A percentile compares a stretch with the other conserved stretches of the same genome.
Evolutionary conservation across 2,113 vertebrate genomes (phyloP).

Genomic region (Apodemus speciosus): DNA sequence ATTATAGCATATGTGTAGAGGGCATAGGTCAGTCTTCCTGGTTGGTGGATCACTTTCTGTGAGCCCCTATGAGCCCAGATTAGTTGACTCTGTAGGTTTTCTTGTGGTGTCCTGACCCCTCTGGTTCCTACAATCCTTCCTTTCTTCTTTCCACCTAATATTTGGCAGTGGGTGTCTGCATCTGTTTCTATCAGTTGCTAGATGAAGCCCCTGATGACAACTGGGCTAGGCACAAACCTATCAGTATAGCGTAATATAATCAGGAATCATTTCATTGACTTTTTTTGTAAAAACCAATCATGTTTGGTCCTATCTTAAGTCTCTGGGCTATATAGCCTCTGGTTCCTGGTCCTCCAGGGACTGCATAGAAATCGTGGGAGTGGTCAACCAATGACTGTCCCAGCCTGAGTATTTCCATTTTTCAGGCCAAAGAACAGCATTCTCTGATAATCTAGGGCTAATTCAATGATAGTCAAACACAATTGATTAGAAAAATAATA

Average conservation of each 20-base stretch:
- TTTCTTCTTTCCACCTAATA: not conserved
- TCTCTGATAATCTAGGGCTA: constrained; percentile 7
- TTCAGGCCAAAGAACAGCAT: not conserved
- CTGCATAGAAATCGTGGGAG: not conserved
- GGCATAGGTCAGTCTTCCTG: not conserved
- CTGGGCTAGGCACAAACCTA: not conserved
- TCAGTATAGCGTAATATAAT: not conserved
- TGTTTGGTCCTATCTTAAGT: not conserved
- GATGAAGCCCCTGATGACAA: not conserved
- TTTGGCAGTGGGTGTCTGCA: not conserved
- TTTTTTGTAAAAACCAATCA: not conserved
- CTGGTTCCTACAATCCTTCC: not conserved
- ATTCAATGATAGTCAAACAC: not conserved
- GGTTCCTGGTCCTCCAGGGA: not conserved
- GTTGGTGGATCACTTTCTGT: not conserved
- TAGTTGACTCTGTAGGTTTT: not conserved
- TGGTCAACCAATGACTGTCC: not conserved
- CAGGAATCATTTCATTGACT: not conserved
- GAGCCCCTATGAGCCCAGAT: not conserved
- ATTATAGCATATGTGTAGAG: not conserved
- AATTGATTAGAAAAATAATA: not conserved
- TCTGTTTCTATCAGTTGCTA: not conserved
- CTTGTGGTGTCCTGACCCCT: not conserved
- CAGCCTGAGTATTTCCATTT: not conserved
- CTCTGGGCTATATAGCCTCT: not conserved